A percentile compares a stretch with the other conserved stretches of the same genome.
phyloP scores from a whole-genome alignment of 2,888 invertebrate genomes.

The Graphium colonna region DNA sequence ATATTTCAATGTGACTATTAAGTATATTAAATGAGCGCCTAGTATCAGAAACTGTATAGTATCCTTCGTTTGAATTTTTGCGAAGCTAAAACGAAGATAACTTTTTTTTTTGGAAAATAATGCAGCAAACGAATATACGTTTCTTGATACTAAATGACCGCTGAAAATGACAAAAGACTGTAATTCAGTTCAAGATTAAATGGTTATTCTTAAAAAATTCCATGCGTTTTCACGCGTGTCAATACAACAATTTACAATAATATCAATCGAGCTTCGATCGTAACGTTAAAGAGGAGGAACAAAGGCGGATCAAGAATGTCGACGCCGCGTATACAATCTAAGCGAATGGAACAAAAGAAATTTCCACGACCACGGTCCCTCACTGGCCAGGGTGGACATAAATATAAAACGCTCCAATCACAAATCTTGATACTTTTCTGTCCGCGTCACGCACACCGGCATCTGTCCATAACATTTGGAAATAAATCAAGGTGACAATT shows the following conservation, averaged over 20 bases:
- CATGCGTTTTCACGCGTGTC: too few species aligned
- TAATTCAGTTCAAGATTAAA: too few species aligned
- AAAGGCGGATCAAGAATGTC: constrained; percentile 1
- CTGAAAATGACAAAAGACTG: too few species aligned
- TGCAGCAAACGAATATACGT: too few species aligned
- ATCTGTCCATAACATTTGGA: constrained; percentile 39
- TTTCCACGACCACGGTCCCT: constrained; percentile 15
- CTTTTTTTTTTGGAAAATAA: too few species aligned
- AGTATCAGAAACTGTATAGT: too few species aligned
- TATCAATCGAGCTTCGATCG: neutral
- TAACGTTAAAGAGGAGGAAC: neutral
- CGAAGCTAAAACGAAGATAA: too few species aligned
- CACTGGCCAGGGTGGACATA: constrained; percentile 7
- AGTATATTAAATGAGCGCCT: too few species aligned
- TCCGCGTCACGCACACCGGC: constrained; percentile 45
- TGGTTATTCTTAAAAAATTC: too few species aligned
- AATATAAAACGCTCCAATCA: constrained; percentile 35
- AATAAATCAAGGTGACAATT: constrained; percentile 21
- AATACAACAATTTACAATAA: too few species aligned
- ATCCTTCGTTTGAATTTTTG: too few species aligned
- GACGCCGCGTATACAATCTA: constrained; percentile 10
- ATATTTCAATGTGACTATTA: neutral
- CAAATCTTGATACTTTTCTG: constrained; percentile 53
- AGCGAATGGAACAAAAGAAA: constrained; percentile 20
- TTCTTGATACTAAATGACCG: too few species aligned